Evolutionary conservation across 2,888 invertebrate genomes (phyloP).

Genomic region (Rhopalosiphum nymphaeae): DNA sequence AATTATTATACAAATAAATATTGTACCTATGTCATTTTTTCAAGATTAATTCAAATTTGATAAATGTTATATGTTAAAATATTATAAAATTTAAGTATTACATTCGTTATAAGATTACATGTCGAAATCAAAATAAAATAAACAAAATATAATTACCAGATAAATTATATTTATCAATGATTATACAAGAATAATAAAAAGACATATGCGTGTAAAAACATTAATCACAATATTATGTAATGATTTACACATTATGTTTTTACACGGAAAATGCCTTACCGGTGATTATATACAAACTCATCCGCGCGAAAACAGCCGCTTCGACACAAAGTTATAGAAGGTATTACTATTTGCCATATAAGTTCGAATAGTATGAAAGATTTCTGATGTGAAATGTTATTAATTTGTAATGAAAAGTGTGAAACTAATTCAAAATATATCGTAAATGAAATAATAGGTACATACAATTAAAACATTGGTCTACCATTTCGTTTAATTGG

Average conservation of each 20-base stretch:
- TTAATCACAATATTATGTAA: neutral
- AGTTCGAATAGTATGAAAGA: neutral
- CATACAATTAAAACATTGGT: neutral
- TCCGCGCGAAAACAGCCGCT: neutral
- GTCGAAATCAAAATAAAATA: neutral
- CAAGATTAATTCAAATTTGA: neutral
- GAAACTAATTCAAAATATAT: neutral
- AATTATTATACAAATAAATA: neutral
- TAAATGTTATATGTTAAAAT: neutral
- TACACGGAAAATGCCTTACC: neutral
- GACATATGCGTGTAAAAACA: neutral
- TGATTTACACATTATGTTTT: neutral
- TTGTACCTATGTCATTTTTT: neutral
- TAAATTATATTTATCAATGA: neutral
- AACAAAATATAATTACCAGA: neutral
- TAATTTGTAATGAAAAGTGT: too few species aligned
- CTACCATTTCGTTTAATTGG: neutral
- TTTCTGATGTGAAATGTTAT: neutral
- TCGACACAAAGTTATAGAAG: neutral
- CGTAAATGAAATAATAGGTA: neutral
- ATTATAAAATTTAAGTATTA: neutral
- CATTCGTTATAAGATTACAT: neutral
- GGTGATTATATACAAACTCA: neutral
- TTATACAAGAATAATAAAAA: neutral
- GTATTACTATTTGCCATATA: neutral